Evolutionary conservation across 2,113 vertebrate species (phyloP).

Genomic region (Microcebus lehilahytsara): DNA sequence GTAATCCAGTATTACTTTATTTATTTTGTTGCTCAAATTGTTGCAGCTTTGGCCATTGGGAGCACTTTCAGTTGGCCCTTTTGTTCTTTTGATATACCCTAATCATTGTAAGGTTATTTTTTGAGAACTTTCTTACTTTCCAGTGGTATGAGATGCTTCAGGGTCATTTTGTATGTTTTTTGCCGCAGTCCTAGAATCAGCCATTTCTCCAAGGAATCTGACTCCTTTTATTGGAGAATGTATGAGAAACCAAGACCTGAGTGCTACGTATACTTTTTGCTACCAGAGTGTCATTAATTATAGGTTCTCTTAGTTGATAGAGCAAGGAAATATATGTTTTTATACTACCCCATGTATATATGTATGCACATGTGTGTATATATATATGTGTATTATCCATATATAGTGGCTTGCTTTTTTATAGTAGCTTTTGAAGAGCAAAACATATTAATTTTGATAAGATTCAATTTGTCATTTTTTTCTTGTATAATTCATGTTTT

Average conservation of each 20-base stretch:
- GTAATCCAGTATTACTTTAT: background rate
- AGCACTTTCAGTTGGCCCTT: background rate
- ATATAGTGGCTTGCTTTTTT: background rate
- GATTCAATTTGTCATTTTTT: background rate
- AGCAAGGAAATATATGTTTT: background rate
- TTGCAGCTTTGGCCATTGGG: background rate
- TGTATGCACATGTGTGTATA: background rate
- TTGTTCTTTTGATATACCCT: background rate
- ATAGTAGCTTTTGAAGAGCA: background rate
- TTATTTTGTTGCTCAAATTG: background rate
- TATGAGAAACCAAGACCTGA: background rate
- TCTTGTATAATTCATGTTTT: background rate
- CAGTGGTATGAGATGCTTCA: background rate
- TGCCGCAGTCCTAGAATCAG: background rate
- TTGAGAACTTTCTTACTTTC: background rate
- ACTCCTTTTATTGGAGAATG: background rate
- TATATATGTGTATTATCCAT: background rate
- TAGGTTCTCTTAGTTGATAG: background rate
- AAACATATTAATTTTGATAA: background rate
- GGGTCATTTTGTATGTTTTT: background rate
- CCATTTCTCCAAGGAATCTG: background rate
- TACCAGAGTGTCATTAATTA: background rate
- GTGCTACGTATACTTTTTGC: background rate
- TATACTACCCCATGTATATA: background rate
- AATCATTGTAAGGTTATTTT: background rate